Percentiles rank a stretch among this genome's conserved stretches.
Conservation (phyloP, 2,888 invertebrate genomes). For the Hirtodrosophila trivittata region DNA sequence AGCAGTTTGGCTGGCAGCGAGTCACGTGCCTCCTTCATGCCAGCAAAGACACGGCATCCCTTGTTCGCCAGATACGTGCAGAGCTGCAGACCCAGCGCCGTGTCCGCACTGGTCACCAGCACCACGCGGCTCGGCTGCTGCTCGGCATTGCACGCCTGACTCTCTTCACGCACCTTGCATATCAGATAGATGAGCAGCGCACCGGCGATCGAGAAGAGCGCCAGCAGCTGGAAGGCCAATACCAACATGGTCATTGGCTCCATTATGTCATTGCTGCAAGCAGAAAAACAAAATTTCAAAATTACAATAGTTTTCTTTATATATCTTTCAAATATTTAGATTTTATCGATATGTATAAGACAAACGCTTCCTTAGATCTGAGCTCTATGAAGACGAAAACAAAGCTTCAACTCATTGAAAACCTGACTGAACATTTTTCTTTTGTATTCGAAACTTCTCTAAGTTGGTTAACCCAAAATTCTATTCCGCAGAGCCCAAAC, state of each 20-base stretch:
- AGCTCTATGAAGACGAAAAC: background rate
- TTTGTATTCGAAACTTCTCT: too few relatives aligned
- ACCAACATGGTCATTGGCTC: conserved; percentile 92
- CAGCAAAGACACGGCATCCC: conserved; percentile 92
- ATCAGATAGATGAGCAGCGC: conserved; percentile 91
- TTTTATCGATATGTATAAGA: too few relatives aligned
- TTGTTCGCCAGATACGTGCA: conserved; percentile 89
- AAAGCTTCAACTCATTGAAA: too few relatives aligned
- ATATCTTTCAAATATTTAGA: background rate
- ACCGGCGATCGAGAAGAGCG: conserved; percentile 92
- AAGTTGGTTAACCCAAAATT: too few relatives aligned
- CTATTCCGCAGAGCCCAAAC: too few relatives aligned
- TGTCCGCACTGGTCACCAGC: conserved; percentile 91
- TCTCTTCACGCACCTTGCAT: conserved; percentile 88
- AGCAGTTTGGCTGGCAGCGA: conserved; percentile 87
- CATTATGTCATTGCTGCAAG: conserved; percentile 85
- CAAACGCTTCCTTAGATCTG: too few relatives aligned
- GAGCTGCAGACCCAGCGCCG: conserved; percentile 91
- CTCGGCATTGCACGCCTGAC: conserved; percentile 81
- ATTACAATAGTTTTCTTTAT: too few relatives aligned
- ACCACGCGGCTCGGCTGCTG: conserved; percentile 87
- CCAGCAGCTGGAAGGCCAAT: conserved; percentile 91
- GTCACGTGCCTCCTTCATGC: conserved; percentile 86
- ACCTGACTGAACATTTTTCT: too few relatives aligned
- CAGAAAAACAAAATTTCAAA: too few relatives aligned